These are phyloP conservation scores for Latrodectus elegans DNA, from an alignment of 2,888 invertebrate species.

Conservation along the genomic window DNA sequence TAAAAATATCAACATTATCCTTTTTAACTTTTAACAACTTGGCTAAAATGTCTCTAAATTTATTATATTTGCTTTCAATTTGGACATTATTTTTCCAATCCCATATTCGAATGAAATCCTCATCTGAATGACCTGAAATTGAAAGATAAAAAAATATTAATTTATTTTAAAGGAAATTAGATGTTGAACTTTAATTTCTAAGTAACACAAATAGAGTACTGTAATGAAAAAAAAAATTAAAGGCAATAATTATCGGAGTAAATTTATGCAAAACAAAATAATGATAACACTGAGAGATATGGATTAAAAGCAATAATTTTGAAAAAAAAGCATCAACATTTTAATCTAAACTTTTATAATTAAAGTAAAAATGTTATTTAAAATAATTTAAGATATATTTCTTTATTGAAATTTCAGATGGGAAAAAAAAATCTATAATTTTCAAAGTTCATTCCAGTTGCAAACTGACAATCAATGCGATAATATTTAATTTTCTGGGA, in stretches of 20 bases:
- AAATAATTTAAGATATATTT: too few relatives aligned
- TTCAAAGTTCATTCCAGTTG: too few relatives aligned
- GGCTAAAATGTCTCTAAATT: conserved; percentile 81
- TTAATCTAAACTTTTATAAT: too few relatives aligned
- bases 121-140: conserved; percentile 82
- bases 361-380: too few relatives aligned
- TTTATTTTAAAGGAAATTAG: neutral
- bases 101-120: conserved; percentile 83
- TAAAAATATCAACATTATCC: conserved; percentile 94
- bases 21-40: conserved; percentile 84
- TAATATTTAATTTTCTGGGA: too few relatives aligned
- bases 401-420: too few relatives aligned
- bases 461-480: too few relatives aligned
- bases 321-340: too few relatives aligned
- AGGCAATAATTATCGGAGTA: neutral
- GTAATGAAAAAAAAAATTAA: neutral
- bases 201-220: neutral
- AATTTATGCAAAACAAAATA: too few relatives aligned
- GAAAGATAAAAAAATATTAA: neutral
- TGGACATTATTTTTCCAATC: conserved; percentile 71
- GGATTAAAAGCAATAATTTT: too few relatives aligned
- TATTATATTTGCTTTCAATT: conserved; percentile 84
- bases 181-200: conserved; percentile 4
- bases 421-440: too few relatives aligned
- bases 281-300: too few relatives aligned